Evolutionary conservation across 2,113 vertebrate species (phyloP), one percentile per base, ranked within the genome.

Genomic region (Seriola dumerili): DNA sequence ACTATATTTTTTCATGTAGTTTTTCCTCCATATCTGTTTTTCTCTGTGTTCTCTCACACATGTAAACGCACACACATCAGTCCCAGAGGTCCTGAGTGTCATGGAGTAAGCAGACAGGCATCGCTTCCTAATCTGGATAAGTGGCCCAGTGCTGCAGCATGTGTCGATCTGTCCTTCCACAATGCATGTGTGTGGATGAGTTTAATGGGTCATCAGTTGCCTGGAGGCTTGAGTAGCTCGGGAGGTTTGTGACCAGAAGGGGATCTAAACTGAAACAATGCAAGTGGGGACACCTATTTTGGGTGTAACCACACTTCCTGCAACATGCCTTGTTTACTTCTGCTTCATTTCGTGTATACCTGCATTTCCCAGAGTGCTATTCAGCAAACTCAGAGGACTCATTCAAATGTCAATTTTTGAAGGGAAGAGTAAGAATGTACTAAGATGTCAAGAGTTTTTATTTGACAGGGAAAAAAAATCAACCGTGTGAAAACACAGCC

Each of bases 51-150:
- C 29, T 54, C 17, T 38, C 52, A 34, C 69, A n/a, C 10, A 72
- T 23, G 77, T 58, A 57, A 46, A 61, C 48, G 74, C 77, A 79
- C 55, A 67, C 55, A 48, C 29, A 7, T 1, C 34, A 40, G 61
- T 75, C 86, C 78, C 82, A 69, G 55, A 83, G 81, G 83, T 80
- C 64, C 55, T 0, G 21, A 61, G 76, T 81, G 72, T 88, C 75
- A 80, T 34, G 9, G 42, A 57, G 63, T 17, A 77, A 29, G 55
- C 72, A 88, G 62, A 52, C 58, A 68, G 66, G 59, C 69, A 78
- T 80, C 64, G 34, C 78, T 64, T 82, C 75, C 72, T 89, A 84
- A 87, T 86, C 80, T 78, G 85, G 62, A 58, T 75, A 83, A 88
- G 83, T 88, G 74, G 68, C 80, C 76, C 62, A 52, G 84, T 38